Base-by-base conservation (phyloP, 2,888 invertebrate genomes). In the Chymomyza fuscimana region DNA sequence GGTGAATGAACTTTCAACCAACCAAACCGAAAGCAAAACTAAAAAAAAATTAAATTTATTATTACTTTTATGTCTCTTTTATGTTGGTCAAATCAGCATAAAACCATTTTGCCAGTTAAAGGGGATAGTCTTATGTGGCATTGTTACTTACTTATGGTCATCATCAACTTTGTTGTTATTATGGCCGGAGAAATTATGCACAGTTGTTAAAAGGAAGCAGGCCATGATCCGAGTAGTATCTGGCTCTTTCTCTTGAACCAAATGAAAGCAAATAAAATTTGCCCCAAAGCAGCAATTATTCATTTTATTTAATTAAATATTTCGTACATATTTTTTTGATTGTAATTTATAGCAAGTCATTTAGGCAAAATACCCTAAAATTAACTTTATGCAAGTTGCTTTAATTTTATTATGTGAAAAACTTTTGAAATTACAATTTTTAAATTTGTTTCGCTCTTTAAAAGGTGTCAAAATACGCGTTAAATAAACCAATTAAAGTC, bases 401-500 rank as follows among this genome's bases (percentile, higher is more conserved):
- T 56, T 56, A 56, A 25, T 56, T 56, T 56, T 65, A 56, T 51
- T 50, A 10, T 46, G 16, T 62, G 40, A 46, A 22, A 46, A 15
- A 22, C 62, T 64, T 36, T 63, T 7, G 12, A 46, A 32, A 16
- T 62, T 22, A 16, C 22, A 50, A 5, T 36, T 60, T 60, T 15
- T 36, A 32, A n/a, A 19, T 16, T 56, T 60, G 32, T 40, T n/a
- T 54, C 12, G 52, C 29, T 62, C 40, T 19, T 12, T 54, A n/a
- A 59, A 67, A 12, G 36, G 61, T 66, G 63, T 67, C 63, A 61
- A 74, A 65, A 65, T 74, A 79, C 74, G 74, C 76, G 73, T 77
- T 80, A 76, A 84, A 29, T 79, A 84, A 84, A 84, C 77, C 82
- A 86, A 86, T 86, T 84, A 84, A 80, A 79, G 71, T 67, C 59